phyloP scores from a whole-genome alignment of 2,113 vertebrate species.

The Delphinapterus leucas region DNA sequence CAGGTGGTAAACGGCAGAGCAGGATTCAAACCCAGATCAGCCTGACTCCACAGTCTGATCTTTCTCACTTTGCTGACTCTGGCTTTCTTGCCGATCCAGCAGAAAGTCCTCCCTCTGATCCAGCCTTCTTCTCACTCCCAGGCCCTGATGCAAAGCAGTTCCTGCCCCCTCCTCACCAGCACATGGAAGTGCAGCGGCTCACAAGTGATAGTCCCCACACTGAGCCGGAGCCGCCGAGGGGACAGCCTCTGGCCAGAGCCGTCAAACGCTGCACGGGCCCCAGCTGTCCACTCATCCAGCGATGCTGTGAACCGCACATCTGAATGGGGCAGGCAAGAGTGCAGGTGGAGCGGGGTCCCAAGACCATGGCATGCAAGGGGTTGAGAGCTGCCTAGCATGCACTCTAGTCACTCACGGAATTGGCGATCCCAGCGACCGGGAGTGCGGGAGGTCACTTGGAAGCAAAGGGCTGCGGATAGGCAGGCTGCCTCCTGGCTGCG shows the following conservation, averaged over 20 bases:
- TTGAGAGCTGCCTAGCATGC: fast-evolving
- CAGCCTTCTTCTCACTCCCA: neutral
- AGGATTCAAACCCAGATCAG: neutral
- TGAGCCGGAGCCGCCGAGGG: slow-evolving; percentile 76
- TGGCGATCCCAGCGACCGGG: slow-evolving; percentile 74
- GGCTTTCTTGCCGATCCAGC: neutral
- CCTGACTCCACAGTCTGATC: neutral
- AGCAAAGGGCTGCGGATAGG: slow-evolving; percentile 88
- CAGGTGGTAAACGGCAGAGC: neutral
- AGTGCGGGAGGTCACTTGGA: slow-evolving; percentile 83
- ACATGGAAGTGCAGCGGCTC: slow-evolving; percentile 90
- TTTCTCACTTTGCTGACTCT: neutral
- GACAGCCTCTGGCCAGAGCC: slow-evolving; percentile 86
- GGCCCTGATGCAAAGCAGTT: neutral
- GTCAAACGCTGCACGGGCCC: slow-evolving; percentile 90
- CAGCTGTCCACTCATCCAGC: slow-evolving; percentile 89
- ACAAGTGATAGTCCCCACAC: slow-evolving; percentile 84
- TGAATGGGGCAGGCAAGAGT: slow-evolving; percentile 34
- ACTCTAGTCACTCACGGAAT: slow-evolving; percentile 80
- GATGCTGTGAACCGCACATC: slow-evolving; percentile 85
- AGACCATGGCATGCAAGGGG: neutral
- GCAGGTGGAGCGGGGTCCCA: neutral
- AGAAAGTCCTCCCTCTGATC: neutral
- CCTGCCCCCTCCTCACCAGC: slow-evolving; percentile 84
- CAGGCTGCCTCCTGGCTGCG: slow-evolving; percentile 87